phyloP scores from a whole-genome alignment of 2,888 invertebrate genomes.

The Idaea straminata region DNA sequence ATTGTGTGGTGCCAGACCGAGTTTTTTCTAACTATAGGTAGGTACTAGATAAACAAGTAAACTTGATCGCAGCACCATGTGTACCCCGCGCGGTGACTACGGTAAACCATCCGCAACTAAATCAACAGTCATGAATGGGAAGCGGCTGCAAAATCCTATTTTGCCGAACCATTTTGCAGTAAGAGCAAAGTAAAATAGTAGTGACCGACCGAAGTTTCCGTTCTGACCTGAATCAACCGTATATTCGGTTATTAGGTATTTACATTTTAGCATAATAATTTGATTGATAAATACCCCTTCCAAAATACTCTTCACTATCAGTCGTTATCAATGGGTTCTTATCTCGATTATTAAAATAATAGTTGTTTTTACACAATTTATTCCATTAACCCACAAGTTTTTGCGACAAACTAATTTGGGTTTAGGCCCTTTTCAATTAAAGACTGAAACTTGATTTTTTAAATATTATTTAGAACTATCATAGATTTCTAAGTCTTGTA shows the following conservation, averaged over 20 bases:
- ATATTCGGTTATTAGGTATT: neutral
- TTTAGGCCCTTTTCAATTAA: no score
- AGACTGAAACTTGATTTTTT: no score
- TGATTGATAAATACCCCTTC: neutral
- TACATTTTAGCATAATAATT: neutral
- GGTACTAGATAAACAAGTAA: neutral
- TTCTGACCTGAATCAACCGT: neutral
- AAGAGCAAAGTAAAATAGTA: no score
- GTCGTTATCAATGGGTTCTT: neutral
- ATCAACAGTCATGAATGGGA: neutral
- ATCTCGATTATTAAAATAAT: slow-evolving; percentile 4
- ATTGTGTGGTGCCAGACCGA: no score
- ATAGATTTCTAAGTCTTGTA: no score
- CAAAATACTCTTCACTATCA: neutral
- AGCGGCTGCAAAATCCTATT: no score
- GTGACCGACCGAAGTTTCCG: no score
- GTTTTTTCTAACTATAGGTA: no score
- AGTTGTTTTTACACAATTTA: neutral
- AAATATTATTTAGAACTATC: no score
- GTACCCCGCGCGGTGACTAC: no score
- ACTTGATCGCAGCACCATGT: neutral
- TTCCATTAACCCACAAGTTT: neutral
- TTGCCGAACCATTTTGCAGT: no score
- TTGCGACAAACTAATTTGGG: neutral
- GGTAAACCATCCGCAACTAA: neutral